Evolutionary conservation across 2,888 invertebrate genomes (phyloP), one percentile per base, ranked within the genome.

Genomic region (Galerucella pusilla): DNA sequence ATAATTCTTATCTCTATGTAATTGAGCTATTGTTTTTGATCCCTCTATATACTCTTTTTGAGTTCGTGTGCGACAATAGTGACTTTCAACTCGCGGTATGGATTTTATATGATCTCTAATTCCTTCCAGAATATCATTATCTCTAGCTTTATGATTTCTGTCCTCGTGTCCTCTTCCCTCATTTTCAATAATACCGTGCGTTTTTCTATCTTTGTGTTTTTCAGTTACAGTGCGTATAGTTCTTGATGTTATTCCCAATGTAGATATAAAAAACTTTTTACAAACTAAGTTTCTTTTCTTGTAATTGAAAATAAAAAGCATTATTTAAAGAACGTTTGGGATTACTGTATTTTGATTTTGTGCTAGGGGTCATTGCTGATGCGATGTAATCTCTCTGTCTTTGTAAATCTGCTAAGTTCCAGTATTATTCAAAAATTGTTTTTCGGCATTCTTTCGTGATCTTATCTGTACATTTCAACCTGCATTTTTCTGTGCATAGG

Each of bases 371-470:
- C 63, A 75, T 73, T 60, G 42, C 61, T 20, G 57, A 11, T 65
- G 74, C 68, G 49, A 77, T 68, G 60, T 68, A 75, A 46, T 72
- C 72, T 68, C 74, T 65, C 63, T 75, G 74, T 66, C 66, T 59
- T 46, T 74, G 74, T 35, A 77, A 54, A 66, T 75, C 66, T 49
- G 16, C 63, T 11, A 77, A 60, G 14, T 52, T 45, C 72, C 77
- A 77, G 45, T 77, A 77, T 65, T 73, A 68, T 16, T 73, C 60
- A 69, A 77, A 77, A 28, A 75, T 75, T 42, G 6, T 49, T 70
- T 75, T 65, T 63, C 75, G 60, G n/a, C 16, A 42, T 66, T 75
- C 60, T 72, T 75, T 72, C n/a, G 61, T 49, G 16, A 77, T 64
- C 66, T 69, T 75, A 49, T 64, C 70, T n/a, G 12, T 65, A 71